These are phyloP conservation scores for Clarias magur DNA, from an alignment of 2,113 vertebrate genomes.

Conservation along the genomic window DNA sequence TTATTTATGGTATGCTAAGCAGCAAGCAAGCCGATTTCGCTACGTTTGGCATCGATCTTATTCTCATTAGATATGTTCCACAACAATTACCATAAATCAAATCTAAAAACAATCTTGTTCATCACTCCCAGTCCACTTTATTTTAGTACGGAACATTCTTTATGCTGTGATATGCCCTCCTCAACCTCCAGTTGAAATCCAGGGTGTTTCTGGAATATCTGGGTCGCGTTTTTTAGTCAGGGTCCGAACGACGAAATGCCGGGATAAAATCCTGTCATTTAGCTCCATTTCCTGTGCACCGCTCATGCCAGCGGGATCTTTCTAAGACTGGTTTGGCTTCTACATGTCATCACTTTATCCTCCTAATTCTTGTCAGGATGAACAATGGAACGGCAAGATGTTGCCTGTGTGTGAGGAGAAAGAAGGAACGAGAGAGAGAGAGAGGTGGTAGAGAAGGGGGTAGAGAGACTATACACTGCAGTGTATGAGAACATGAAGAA, in stretches of 20 bases:
- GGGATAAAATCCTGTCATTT: slow-evolving; percentile 22
- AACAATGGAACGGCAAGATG: slow-evolving; percentile 2
- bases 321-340: slow-evolving; percentile 24
- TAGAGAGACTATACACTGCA: neutral
- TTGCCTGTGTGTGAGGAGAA: slow-evolving; percentile 51
- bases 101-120: neutral
- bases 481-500: neutral
- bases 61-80: neutral
- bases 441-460: neutral
- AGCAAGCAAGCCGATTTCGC: neutral
- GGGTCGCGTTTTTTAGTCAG: slow-evolving; percentile 26
- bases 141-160: neutral
- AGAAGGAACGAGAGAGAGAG: too few relatives aligned
- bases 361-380: neutral
- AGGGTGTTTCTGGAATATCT: slow-evolving; percentile 11
- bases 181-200: neutral
- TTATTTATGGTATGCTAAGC: too few relatives aligned
- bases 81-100: neutral
- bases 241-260: neutral
- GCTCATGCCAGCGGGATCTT: neutral
- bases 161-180: neutral
- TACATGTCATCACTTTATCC: slow-evolving; percentile 21
- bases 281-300: slow-evolving; percentile 6
- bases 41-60: neutral
- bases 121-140: neutral